Evolutionary conservation across 1,140 invertebrate genomes (phyloP), one percentile per base, ranked within the genome.

Genomic region (Macrobrachium rosenbergii): DNA sequence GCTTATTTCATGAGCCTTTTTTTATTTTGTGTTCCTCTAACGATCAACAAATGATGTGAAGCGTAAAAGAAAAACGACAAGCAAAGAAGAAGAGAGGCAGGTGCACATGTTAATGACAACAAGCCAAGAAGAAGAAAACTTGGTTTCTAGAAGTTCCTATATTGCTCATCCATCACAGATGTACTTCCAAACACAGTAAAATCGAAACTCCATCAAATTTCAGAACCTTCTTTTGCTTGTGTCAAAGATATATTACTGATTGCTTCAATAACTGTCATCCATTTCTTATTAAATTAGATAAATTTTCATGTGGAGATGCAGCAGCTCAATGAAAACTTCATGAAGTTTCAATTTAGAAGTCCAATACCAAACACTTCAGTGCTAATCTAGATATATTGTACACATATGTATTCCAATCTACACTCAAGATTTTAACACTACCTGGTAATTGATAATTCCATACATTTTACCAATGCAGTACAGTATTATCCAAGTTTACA

Each of bases 131-230:
- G 58, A 84, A 60, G 73, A 84, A 37, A 78, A 11, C 83, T 21
- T 77, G 82, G 60, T 82, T 28, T 84, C 60, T 84, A 84, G n/a
- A 84, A 84, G 75, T 75, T 43, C 58, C 72, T 83, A 76, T 52
- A 59, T 84, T 64, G 37, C 75, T 76, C 64, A 77, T 78, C 83
- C 83, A 77, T 78, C 83, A 84, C 83, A 72, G 77, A 21, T 76
- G 58, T 14, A 60, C 69, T 72, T 43, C 37, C 23, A 43, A 72
- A 72, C 23, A 23, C 69, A 23, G 23, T 72, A 72, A 72, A 69
- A 72, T 43, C 16, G 23, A 14, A 72, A 28, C 37, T n/a, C 69
- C 69, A 72, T 72, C 37, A 43, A 72, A 14, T 72, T 72, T 72
- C 23, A 52, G 52, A 52, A 52, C 52, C 52, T 52, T 10, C 52